phyloP scores from a whole-genome alignment of 2,797 vertebrate genomes.

The Alcedo quadribrachys region DNA sequence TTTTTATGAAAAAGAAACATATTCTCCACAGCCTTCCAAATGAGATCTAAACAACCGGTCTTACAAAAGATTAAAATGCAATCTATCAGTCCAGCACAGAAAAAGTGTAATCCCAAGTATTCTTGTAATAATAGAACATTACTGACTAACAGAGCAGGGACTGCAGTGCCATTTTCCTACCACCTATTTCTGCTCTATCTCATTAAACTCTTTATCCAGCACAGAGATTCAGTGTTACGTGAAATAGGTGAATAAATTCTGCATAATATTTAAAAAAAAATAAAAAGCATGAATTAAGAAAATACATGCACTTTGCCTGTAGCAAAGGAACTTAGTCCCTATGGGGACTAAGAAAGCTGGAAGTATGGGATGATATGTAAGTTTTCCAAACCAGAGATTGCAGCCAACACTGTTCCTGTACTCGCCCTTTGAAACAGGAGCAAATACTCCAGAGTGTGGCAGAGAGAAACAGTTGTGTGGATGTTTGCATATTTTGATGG shows the following conservation, averaged over 20 bases:
- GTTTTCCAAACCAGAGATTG: not conserved
- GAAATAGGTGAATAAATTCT: not conserved
- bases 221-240: not conserved
- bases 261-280: not conserved
- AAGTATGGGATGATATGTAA: not conserved
- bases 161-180: not conserved
- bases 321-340: not conserved
- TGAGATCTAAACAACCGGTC: constrained; percentile 43
- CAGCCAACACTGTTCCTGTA: not conserved
- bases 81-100: constrained; percentile 7
- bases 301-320: not conserved
- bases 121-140: constrained; percentile 17
- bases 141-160: constrained; percentile 19
- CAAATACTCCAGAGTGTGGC: not conserved
- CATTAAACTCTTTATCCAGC: not conserved
- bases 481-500: not conserved
- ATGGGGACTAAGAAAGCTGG: not conserved
- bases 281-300: not conserved
- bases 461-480: not conserved
- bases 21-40: constrained; percentile 52
- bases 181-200: not conserved
- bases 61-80: constrained; percentile 57
- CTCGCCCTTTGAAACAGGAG: not conserved
- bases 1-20: constrained; percentile 43
- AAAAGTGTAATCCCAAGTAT: constrained; percentile 35